Percentiles rank a stretch among this genome's conserved stretches.
Conservation (phyloP, 2,888 invertebrate genomes). For the Idaea dimidiata region DNA sequence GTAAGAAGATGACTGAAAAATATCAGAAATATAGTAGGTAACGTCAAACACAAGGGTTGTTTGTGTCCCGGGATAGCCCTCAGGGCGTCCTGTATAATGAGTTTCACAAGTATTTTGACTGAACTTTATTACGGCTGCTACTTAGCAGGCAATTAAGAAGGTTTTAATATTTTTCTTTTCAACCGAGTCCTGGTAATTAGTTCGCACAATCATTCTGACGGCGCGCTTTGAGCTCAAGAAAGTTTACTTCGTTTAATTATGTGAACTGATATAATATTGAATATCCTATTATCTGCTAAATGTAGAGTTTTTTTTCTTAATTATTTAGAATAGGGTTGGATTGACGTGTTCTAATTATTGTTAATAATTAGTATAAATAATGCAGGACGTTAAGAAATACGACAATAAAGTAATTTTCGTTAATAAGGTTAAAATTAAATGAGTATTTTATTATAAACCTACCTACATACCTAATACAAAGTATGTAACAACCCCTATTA, state of each 20-base stretch:
- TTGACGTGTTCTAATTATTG: too few relatives aligned
- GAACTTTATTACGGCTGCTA: conserved; percentile 48
- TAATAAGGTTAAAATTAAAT: too few relatives aligned
- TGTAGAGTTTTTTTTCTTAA: not conserved
- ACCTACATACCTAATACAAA: not conserved
- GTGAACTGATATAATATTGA: not conserved
- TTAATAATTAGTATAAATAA: too few relatives aligned
- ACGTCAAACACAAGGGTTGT: conserved; percentile 39
- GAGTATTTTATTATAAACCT: too few relatives aligned
- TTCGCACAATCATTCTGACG: conserved; percentile 34
- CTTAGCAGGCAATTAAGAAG: conserved; percentile 50
- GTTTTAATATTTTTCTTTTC: conserved; percentile 44
- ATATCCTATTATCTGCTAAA: not conserved
- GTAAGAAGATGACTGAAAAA: conserved; percentile 34
- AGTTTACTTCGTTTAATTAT: not conserved
- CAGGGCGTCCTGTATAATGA: conserved; percentile 47
- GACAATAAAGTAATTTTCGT: too few relatives aligned
- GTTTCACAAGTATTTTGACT: conserved; percentile 52
- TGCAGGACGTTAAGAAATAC: too few relatives aligned
- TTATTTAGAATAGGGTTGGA: not conserved
- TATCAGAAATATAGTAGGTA: conserved; percentile 32
- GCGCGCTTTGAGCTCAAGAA: conserved; percentile 6
- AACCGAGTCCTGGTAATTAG: conserved; percentile 38
- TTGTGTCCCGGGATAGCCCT: conserved; percentile 35
- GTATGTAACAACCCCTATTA: not conserved